Evolutionary conservation across 1,140 invertebrate species (phyloP).

Genomic region (Hermetia illucens): DNA sequence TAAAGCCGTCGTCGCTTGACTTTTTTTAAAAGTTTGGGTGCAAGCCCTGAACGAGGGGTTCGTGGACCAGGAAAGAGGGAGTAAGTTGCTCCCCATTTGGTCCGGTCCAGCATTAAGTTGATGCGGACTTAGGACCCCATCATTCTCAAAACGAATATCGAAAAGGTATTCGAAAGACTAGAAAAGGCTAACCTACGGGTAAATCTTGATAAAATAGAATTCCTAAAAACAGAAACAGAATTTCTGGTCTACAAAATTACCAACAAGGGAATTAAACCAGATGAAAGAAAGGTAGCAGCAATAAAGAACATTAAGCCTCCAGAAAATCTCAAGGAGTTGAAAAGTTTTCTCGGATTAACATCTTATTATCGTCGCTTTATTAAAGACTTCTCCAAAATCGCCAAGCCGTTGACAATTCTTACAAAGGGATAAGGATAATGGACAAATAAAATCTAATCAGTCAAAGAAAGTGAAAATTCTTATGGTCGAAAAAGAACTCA

Average conservation of each 20-base stretch:
- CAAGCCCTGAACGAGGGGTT: too few species aligned
- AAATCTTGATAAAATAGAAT: constrained; percentile 33
- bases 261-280: constrained; percentile 27
- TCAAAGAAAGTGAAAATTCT: constrained; percentile 1
- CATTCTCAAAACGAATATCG: not conserved
- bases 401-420: constrained; percentile 25
- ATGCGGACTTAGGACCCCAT: too few species aligned
- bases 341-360: constrained; percentile 30
- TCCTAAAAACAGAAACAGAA: constrained; percentile 27
- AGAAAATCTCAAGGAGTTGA: constrained; percentile 25
- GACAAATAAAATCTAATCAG: constrained; percentile 4
- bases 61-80: too few species aligned
- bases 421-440: constrained; percentile 16
- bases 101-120: too few species aligned
- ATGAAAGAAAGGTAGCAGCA: constrained; percentile 27
- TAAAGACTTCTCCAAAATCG: constrained; percentile 18
- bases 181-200: constrained; percentile 27
- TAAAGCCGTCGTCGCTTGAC: too few species aligned
- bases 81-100: too few species aligned
- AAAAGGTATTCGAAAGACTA: constrained; percentile 1
- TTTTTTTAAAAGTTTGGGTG: too few species aligned
- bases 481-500: constrained; percentile 8
- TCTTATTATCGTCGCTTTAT: constrained; percentile 33
- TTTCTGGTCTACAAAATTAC: constrained; percentile 30
- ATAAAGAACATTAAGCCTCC: constrained; percentile 26